Base-by-base conservation (phyloP, 2,888 invertebrate genomes). In the Tipula helvola region DNA sequence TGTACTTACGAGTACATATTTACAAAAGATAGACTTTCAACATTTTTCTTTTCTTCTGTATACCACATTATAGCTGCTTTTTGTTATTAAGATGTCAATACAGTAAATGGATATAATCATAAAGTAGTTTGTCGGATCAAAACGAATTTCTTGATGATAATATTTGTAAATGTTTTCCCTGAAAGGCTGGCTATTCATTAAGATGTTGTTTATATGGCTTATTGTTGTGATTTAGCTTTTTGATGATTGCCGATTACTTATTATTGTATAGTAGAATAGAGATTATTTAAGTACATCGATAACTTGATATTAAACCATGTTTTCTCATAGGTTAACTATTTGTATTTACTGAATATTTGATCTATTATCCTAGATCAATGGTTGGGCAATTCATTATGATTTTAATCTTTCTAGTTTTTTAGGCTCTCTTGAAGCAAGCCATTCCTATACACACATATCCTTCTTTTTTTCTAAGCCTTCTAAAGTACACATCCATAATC, bases 111-210 rank as follows among this genome's bases (percentile, higher is more conserved):
- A 71, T 71, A 28, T 71, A 71, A 71, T 71, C 71, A 71, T 71
- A 71, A 71, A 71, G 71, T 71, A 71, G 71, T 71, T 71, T 71
- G 71, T 71, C 71, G 71, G 71, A 71, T 71, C 71, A 71, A 71
- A 71, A 71, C 28, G 28, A 71, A 28, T 71, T 71, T 71, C 2
- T 71, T 10, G 28, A 10, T 71, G 71, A 71, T 71, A 71, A 71
- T 71, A 71, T 71, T 71, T 71, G 28, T 71, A 71, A 71, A 71
- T 71, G 28, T 71, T 71, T 28, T 71, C n/a, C 71, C 71, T 10
- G 71, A 71, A 71, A 18, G 28, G 18, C 71, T 18, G 28, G 18
- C 71, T 18, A 71, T 28, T 28, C 71, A 71, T 28, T 71, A 13
- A 5, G 16, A 7, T 52, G 7, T 5, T 52, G 16, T 52, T 52